Evolutionary conservation across 1,140 invertebrate genomes (phyloP), one percentile per base, ranked within the genome.

Genomic region (Venustaconcha ellipsiformis): DNA sequence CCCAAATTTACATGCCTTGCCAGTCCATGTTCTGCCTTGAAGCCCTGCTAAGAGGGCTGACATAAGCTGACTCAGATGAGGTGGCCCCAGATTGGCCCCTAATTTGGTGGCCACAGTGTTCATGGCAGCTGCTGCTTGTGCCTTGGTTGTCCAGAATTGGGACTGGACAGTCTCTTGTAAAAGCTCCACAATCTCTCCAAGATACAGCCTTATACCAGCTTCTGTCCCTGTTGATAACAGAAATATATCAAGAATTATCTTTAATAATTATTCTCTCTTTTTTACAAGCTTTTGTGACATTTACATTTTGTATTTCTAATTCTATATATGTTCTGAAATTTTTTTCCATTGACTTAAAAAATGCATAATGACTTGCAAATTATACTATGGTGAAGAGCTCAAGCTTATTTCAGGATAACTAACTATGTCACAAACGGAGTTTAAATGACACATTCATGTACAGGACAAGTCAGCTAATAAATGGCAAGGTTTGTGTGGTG

Each of bases 21-120:
- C 96, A 80, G 94, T 93, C 93, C 95, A 98, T 0, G 95, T 97
- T 83, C 95, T 93, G 11, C 96, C 96, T 72, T 93, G 92, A n/a
- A 96, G 90, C 2, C 94, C 94, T 68, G 91, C 92, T 0, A 94
- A 88, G 56, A 97, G 87, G 65, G 95, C 92, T 55, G 91, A 92
- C 3, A 96, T 89, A 14, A 97, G 90, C 18, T 89, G 89, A 79
- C 93, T 92, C 55, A 94, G 90, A 72, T 95, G 92, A 12, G 92
- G 90, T 15, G 92, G 90, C n/a, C 93, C 92, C 64, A 97, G 90
- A 14, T 92, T 92, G 8, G 90, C 84, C 0, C 94, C 93, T 26
- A 96, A 86, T 84, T 95, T 95, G 26, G 92, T 92, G 5, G 95
- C 95, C 68, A 97, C 92, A 0, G 95, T 95, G 67, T 93, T 92